A percentile compares a stretch with the other conserved stretches of the same genome.
These are phyloP conservation scores for Oxyura jamaicensis DNA, from an alignment of 2,113 vertebrate genomes.

Conservation along the genomic window DNA sequence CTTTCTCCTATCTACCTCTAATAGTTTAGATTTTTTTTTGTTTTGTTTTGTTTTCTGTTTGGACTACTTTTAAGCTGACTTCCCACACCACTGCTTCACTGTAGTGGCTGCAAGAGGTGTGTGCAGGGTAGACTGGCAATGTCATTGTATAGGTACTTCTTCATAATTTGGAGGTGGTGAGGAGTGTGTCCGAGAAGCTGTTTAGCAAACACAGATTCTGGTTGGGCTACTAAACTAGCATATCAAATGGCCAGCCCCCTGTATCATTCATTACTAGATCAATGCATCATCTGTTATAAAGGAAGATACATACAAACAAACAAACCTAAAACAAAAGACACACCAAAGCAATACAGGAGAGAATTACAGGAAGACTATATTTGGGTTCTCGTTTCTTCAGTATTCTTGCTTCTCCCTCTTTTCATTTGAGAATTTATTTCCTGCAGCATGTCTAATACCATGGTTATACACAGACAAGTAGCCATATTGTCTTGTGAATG, in stretches of 20 bases:
- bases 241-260: rapidly evolving
- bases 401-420: not conserved
- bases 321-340: no score
- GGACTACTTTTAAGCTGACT: not conserved
- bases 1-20: not conserved
- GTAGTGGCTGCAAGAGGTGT: not conserved
- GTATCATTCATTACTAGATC: not conserved
- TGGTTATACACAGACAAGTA: not conserved
- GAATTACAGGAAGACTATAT: not conserved
- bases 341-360: rapidly evolving
- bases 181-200: not conserved
- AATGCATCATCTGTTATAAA: not conserved
- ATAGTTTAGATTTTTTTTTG: not conserved
- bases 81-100: not conserved
- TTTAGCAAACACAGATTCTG: not conserved
- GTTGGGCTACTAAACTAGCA: not conserved
- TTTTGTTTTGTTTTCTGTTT: not conserved
- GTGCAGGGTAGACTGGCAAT: not conserved
- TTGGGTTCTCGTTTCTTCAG: not conserved
- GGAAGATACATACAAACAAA: not conserved
- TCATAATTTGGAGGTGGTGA: not conserved
- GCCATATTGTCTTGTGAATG: not conserved
- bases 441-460: rapidly evolving
- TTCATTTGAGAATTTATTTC: not conserved
- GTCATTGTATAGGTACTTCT: not conserved